Percentiles rank a stretch among this genome's conserved stretches.
Conservation (phyloP, 1,140 invertebrate genomes). For the Cataglyphis hispanica region DNA sequence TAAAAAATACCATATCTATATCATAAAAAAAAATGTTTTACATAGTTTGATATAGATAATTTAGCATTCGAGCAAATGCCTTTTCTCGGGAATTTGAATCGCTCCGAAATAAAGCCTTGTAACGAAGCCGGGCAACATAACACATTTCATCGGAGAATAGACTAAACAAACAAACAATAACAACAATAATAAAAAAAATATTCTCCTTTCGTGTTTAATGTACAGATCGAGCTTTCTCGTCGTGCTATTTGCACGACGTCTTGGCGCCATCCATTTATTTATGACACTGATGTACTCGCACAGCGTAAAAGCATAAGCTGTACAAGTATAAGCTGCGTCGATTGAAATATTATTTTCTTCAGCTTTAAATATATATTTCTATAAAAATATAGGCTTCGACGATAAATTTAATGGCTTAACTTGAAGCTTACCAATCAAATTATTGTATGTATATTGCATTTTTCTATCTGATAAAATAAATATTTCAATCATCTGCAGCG, state of each 20-base stretch:
- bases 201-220: conserved; percentile 53
- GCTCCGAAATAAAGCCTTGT: neutral
- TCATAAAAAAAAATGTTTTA: neutral
- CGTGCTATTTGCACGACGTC: conserved; percentile 22
- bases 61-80: conserved; percentile 4
- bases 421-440: conserved; percentile 6
- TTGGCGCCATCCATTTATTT: conserved; percentile 66
- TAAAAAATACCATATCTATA: neutral
- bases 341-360: conserved; percentile 34
- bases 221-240: conserved; percentile 49
- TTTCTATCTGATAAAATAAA: conserved; percentile 9
- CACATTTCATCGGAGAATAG: conserved; percentile 78
- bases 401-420: neutral
- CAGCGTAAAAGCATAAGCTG: too few relatives aligned
- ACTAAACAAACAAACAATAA: conserved; percentile 86
- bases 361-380: conserved; percentile 1
- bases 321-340: conserved; percentile 25
- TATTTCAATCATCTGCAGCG: conserved; percentile 37
- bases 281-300: conserved; percentile 69
- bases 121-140: conserved; percentile 82
- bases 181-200: conserved; percentile 81
- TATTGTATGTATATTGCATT: neutral
- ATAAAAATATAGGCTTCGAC: neutral
- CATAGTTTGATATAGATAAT: neutral
- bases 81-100: neutral